Conservation (phyloP, 2,888 invertebrate species). For the Hemistola chrysoprasaria region DNA sequence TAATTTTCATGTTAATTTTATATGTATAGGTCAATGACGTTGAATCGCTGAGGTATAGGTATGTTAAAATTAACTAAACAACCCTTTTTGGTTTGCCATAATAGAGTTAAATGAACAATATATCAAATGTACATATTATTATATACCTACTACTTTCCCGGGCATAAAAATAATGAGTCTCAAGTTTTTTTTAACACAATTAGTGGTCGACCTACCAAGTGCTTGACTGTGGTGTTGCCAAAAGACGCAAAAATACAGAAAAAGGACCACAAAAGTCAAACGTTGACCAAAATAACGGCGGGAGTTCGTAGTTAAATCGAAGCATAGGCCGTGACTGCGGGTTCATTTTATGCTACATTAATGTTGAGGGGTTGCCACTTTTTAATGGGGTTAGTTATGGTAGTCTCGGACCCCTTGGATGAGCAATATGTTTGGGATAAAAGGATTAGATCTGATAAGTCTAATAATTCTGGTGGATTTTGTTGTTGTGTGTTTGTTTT, state of each 20-base stretch:
- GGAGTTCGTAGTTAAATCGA: conserved; percentile 55
- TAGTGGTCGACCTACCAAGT: too few relatives aligned
- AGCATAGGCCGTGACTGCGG: conserved; percentile 67
- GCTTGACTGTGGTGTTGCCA: background rate
- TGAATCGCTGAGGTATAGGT: too few relatives aligned
- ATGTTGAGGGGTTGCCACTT: conserved; percentile 68
- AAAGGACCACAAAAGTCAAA: conserved; percentile 21
- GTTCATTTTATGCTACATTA: conserved; percentile 82
- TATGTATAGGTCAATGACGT: too few relatives aligned
- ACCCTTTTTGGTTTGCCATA: too few relatives aligned
- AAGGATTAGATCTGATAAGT: conserved; percentile 46
- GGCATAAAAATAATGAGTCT: too few relatives aligned
- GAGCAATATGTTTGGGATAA: conserved; percentile 64
- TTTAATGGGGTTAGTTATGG: conserved; percentile 80
- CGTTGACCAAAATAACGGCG: conserved; percentile 39
- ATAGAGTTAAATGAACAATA: too few relatives aligned
- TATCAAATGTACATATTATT: too few relatives aligned
- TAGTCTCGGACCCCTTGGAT: conserved; percentile 56
- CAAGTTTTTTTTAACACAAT: too few relatives aligned
- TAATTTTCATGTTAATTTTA: too few relatives aligned
- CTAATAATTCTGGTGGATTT: conserved; percentile 10
- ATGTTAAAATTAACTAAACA: too few relatives aligned
- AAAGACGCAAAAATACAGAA: background rate
- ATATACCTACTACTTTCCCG: too few relatives aligned
- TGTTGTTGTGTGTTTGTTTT: conserved; percentile 11